A percentile compares a stretch with the other conserved stretches of the same genome.
These are phyloP conservation scores for Apamea anceps DNA, from an alignment of 2,888 invertebrate species.

Conservation along the genomic window DNA sequence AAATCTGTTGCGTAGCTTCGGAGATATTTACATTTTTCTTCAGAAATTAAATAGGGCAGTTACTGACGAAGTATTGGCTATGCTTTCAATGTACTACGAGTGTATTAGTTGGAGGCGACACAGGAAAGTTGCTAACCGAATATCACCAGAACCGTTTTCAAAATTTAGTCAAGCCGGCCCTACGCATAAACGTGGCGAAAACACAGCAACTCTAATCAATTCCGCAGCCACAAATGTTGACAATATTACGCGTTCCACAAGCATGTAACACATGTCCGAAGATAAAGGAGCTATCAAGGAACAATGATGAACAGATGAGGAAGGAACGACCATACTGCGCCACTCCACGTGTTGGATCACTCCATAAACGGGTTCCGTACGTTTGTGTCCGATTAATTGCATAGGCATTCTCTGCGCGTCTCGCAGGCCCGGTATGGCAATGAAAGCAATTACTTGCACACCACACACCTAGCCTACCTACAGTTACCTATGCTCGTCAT, in stretches of 20 bases:
- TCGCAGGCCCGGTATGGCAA: constrained; percentile 82
- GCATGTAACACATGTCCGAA: constrained; percentile 37
- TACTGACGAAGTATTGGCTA: neutral
- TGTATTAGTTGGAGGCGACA: neutral
- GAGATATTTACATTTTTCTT: neutral
- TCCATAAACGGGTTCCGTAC: constrained; percentile 78
- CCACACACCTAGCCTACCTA: constrained; percentile 67
- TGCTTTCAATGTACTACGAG: neutral
- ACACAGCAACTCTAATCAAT: constrained; percentile 3
- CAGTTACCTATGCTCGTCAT: constrained; percentile 47
- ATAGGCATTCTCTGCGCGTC: constrained; percentile 82
- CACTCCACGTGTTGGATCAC: constrained; percentile 63
- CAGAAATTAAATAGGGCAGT: neutral
- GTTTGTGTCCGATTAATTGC: constrained; percentile 86
- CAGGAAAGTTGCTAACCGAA: neutral
- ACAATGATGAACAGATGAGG: constrained; percentile 55
- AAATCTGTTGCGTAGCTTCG: neutral
- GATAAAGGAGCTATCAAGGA: constrained; percentile 59
- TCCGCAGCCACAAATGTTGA: constrained; percentile 2
- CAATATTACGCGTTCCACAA: constrained; percentile 19
- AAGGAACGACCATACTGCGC: constrained; percentile 64
- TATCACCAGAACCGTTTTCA: neutral
- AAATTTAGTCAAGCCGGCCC: too few species aligned
- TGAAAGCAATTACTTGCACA: constrained; percentile 86
- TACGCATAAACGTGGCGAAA: neutral